phyloP scores from a whole-genome alignment of 2,797 vertebrate species.

The Mastacembelus armatus region DNA sequence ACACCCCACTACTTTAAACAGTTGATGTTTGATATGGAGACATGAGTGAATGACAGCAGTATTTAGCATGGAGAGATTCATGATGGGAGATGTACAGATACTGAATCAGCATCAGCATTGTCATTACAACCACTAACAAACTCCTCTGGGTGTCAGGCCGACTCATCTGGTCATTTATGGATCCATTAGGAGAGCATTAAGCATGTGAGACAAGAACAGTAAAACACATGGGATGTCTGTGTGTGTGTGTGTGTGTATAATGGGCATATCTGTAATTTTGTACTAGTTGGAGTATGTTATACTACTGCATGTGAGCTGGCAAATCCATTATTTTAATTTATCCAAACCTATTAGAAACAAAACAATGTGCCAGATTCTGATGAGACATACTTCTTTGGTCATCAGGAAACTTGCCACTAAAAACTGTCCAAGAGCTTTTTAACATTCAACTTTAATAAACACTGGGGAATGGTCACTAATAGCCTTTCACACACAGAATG shows the following conservation, averaged over 20 bases:
- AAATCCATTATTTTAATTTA: constrained; percentile 4
- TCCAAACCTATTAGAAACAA: constrained; percentile 10
- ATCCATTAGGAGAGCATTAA: constrained; percentile 79
- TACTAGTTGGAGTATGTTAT: not conserved
- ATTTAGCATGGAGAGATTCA: constrained; percentile 60
- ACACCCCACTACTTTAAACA: constrained; percentile 29
- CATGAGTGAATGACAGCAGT: constrained; percentile 43
- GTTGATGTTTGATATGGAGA: constrained; percentile 45
- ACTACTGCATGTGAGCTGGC: not conserved
- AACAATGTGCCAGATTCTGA: not conserved
- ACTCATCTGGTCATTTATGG: constrained; percentile 65
- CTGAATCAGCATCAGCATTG: constrained; percentile 59
- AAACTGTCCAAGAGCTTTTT: constrained; percentile 26
- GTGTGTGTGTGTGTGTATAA: constrained; percentile 9
- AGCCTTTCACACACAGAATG: constrained; percentile 28
- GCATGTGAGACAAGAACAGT: constrained; percentile 67
- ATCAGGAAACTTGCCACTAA: constrained; percentile 17
- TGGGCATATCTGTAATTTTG: constrained; percentile 13
- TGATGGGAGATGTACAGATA: constrained; percentile 53
- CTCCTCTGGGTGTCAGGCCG: constrained; percentile 74
- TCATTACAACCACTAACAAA: constrained; percentile 74
- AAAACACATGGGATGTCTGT: constrained; percentile 27
- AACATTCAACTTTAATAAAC: constrained; percentile 32
- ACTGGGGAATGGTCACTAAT: constrained; percentile 30
- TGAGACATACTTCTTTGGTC: not conserved